Evolutionary conservation across 1,140 invertebrate genomes (phyloP), one percentile per base, ranked within the genome.

Genomic region (Chionoecetes opilio): DNA sequence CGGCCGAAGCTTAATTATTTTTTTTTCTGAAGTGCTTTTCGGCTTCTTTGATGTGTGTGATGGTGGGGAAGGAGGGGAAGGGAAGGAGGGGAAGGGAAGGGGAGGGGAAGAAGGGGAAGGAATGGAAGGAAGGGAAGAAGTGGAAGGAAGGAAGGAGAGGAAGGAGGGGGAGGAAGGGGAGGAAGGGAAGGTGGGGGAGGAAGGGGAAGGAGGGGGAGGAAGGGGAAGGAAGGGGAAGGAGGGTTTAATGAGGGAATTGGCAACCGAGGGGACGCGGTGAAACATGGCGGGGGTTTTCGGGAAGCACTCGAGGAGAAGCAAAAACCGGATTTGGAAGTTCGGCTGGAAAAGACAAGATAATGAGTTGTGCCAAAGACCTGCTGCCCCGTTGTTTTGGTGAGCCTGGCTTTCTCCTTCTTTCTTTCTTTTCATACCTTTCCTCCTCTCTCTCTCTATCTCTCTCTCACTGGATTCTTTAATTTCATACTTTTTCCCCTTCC

Each of bases 271-370:
- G 21, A 3, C n/a, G 11, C 63, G 63, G 63, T 75, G 63, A 75
- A 75, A 75, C 63, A 75, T 75, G 63, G 63, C 63, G 63, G n/a
- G 63, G 63, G n/a, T n/a, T 75, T 75, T n/a, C 63, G 63, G 63
- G n/a, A 75, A 75, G 63, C 63, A n/a, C 21, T n/a, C 63, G 63
- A 21, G 63, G 63, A 17, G 21, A 26, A 75, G 21, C 21, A 26
- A 75, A 5, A 75, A 75, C 63, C 63, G 63, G 63, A 26, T 75
- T n/a, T 75, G 63, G 63, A 75, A 75, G 63, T 75, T 75, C 63
- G 63, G 63, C 63, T 75, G 63, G n/a, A 75, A 75, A 75, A 75
- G 63, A 75, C 63, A 75, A 75, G 63, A 75, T 75, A 75, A 75
- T 75, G 63, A 75, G 63, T 8, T 75, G 63, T 75, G 26, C n/a